Evolutionary conservation across 2,113 vertebrate genomes (phyloP), one percentile per base, ranked within the genome.

Genomic region (Sitta europaea): DNA sequence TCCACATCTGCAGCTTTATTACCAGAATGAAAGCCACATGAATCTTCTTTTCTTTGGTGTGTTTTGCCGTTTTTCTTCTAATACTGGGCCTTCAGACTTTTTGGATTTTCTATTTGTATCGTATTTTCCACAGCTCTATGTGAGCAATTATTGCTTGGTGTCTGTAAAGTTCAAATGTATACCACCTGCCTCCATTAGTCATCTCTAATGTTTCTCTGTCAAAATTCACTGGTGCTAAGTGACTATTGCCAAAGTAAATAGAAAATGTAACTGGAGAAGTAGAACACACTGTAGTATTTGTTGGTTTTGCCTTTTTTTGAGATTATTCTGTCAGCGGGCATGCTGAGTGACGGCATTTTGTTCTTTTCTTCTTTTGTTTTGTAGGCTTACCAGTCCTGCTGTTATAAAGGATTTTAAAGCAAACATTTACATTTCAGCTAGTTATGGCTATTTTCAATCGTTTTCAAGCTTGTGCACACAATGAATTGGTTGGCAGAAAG

Each of bases 1-100:
- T 66, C 80, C 66, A 92, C 80, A 96, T 92, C 85, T 93, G 67
- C 82, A 95, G 50, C 50, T 96, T 93, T 92, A 88, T 77, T 93
- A 96, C 51, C 65, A 33, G 58, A 91, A 78, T 70, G 73, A 96
- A 91, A 66, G 55, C 45, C 53, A 57, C 36, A 67, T 40, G 57
- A 89, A 61, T 96, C 65, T 97, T 81, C 12, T 66, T 35, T 14
- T 75, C 17, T 70, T 24, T n/a, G 3, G 7, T 53, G 11, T 3
- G 6, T 59, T 79, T 70, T 67, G 12, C 3, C 20, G 1, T 16
- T 86, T 94, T 87, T 50, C 23, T 81, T 92, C 45, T 57, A 78
- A 79, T 68, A n/a, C 21, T 74, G 90, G 58, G 68, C 38, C 68
- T 73, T 20, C 6, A 3, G 7, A 88, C 43, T 36, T 82, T 92